Evolutionary conservation across 1,140 invertebrate species (phyloP), one percentile per base, ranked within the genome.

Genomic region (Piezodorus guildinii): DNA sequence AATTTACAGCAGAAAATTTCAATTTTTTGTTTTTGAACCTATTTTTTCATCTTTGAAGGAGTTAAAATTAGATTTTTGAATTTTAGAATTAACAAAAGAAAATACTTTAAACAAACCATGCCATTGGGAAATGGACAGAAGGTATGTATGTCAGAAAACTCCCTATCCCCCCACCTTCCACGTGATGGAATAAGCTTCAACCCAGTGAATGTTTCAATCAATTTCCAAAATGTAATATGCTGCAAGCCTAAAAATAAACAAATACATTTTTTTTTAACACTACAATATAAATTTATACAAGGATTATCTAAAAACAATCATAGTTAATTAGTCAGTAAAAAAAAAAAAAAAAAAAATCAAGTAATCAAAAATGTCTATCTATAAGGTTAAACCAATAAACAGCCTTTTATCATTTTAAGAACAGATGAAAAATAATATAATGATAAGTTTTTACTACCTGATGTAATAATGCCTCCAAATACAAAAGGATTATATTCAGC

Each of bases 221-320:
- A 92, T 80, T 91, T 94, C 92, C 92, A 95, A 77, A 92, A 92
- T 77, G 90, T 90, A 62, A 95, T 90, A 72, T 94, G 91, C 17
- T 81, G 83, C 73, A 72, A 77, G 62, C 81, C 82, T 82, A 66
- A 65, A 43, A 62, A 62, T 34, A 60, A 45, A 15, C 27, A 30
- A 30, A 30, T 30, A 30, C 3, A 30, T 30, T 8, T 30, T 30
- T 30, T 30, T 30, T 30, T 30, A 4, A 30, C 8, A 8, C 27
- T 30, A 4, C 27, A 30, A 3, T 30, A 4, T 30, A 30, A 30
- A 30, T 3, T 30, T 8, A 30, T 30, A 4, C 8, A 30, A 30
- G 27, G 3, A 30, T 30, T 30, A 30, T 30, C 8, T 8, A 3
- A 30, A 30, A n/a, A n/a, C n/a, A n/a, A n/a, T n/a, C n/a, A n/a